These are phyloP conservation scores for Pelodiscus sinensis DNA, from an alignment of 2,113 vertebrate species.

Conservation along the genomic window DNA sequence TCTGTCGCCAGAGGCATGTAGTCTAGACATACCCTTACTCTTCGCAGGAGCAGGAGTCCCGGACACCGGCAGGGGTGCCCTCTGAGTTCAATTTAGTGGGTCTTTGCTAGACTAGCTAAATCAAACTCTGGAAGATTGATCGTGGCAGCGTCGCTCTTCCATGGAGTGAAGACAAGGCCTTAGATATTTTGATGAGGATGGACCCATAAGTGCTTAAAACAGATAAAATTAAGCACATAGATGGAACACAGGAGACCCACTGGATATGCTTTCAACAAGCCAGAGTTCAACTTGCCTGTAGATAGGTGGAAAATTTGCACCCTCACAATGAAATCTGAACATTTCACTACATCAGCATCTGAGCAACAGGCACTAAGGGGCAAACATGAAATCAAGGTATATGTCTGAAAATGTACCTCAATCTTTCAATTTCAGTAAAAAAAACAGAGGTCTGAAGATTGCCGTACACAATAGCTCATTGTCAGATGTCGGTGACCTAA, in stretches of 20 bases:
- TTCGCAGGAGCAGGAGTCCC: too few relatives aligned
- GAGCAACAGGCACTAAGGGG: not conserved
- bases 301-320: not conserved
- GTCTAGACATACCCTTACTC: too few relatives aligned
- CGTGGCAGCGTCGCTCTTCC: too few relatives aligned
- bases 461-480: too few relatives aligned
- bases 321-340: rapidly evolving
- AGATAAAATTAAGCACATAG: not conserved
- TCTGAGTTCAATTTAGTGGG: too few relatives aligned
- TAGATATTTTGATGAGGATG: rapidly evolving
- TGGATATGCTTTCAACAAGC: not conserved
- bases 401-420: not conserved
- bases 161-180: too few relatives aligned
- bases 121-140: too few relatives aligned
- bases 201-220: not conserved
- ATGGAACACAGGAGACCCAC: not conserved
- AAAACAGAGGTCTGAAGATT: not conserved
- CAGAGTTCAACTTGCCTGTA: not conserved
- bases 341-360: rapidly evolving
- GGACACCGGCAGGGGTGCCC: too few relatives aligned
- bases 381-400: not conserved
- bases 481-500: too few relatives aligned
- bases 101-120: too few relatives aligned
- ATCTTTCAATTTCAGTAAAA: not conserved
- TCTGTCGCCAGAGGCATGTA: too few relatives aligned